Conservation (phyloP, 2,113 vertebrate species). For the Zapornia atra region DNA sequence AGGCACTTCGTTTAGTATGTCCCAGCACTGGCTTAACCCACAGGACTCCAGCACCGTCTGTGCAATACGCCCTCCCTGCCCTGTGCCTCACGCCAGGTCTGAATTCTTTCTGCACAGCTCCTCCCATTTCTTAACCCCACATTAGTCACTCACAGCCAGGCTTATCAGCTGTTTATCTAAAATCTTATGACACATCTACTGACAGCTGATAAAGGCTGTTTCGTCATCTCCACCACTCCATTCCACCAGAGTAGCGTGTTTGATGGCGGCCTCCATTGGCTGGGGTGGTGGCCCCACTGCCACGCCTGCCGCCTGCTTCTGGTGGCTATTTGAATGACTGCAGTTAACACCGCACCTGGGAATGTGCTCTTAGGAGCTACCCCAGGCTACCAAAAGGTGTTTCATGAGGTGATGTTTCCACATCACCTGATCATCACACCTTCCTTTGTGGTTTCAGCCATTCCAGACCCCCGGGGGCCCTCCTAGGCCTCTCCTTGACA, state of each 20-base stretch:
- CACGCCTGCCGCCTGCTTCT: not conserved
- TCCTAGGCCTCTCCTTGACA: not conserved
- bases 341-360: not conserved
- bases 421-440: not conserved
- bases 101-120: not conserved
- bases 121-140: not conserved
- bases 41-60: not conserved
- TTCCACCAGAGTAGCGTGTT: not conserved
- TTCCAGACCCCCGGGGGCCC: not conserved
- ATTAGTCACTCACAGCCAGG: not conserved
- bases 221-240: not conserved
- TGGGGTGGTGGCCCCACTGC: not conserved
- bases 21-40: not conserved
- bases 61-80: not conserved
- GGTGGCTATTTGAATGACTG: not conserved
- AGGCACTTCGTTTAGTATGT: not conserved
- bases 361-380: slow-evolving; percentile 15
- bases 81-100: not conserved
- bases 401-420: not conserved
- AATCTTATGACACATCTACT: not conserved
- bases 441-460: not conserved
- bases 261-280: not conserved
- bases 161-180: slow-evolving; percentile 15
- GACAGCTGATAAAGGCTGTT: not conserved
- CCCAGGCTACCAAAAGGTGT: slow-evolving; percentile 48